A percentile compares a stretch with the other conserved stretches of the same genome.
phyloP scores from a whole-genome alignment of 2,113 vertebrate species.

The Arvicanthis niloticus region DNA sequence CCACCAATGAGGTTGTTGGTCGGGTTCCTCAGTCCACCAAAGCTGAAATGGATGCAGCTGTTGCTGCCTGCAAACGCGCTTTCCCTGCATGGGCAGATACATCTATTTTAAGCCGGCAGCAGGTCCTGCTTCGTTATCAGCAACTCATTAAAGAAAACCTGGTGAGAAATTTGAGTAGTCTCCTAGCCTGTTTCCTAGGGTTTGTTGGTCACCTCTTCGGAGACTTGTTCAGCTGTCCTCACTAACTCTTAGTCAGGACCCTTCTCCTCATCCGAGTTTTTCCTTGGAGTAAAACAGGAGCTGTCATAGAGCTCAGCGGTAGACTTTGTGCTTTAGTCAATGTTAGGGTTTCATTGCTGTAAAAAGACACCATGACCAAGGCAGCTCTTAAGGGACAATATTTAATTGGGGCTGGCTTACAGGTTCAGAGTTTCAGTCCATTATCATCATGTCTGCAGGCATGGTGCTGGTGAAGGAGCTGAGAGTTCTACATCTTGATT shows the following conservation, averaged over 20 bases:
- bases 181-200: conserved; percentile 30
- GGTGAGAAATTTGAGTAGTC: conserved; percentile 87
- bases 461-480: too few species aligned
- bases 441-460: too few species aligned
- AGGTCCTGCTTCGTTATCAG: conserved; percentile 96
- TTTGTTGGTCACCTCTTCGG: conserved; percentile 16
- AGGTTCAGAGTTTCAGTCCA: too few species aligned
- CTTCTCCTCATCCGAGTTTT: background rate
- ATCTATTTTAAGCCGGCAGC: conserved; percentile 95
- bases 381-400: too few species aligned
- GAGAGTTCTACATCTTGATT: too few species aligned
- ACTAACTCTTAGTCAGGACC: background rate
- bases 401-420: too few species aligned
- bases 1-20: conserved; percentile 95
- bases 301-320: background rate
- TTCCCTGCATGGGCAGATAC: conserved; percentile 94
- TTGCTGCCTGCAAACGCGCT: conserved; percentile 92
- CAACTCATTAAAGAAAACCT: conserved; percentile 99
- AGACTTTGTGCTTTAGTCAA: background rate
- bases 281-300: background rate
- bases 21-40: conserved; percentile 94
- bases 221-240: background rate
- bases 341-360: too few species aligned
- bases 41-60: conserved; percentile 95
- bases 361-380: too few species aligned